Conservation (phyloP, 2,888 invertebrate genomes). For the Oeneis ivallda region DNA sequence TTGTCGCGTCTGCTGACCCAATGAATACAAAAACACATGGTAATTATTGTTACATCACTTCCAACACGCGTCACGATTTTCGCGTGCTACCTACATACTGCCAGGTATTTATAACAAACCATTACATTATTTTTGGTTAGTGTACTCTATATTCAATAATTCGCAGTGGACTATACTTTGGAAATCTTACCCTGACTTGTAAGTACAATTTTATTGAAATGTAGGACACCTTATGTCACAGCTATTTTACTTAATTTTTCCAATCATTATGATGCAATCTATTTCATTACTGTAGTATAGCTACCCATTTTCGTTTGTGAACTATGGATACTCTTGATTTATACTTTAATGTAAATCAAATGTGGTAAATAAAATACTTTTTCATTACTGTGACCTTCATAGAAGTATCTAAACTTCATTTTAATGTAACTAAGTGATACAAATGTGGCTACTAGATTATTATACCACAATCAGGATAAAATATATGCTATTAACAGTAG, state of each 20-base stretch:
- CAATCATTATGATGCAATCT: neutral
- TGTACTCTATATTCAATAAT: constrained; percentile 37
- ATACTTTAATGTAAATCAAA: neutral
- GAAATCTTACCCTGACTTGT: neutral
- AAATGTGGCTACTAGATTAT: neutral
- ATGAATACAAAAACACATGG: constrained; percentile 78
- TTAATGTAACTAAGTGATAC: neutral
- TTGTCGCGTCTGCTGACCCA: constrained; percentile 76
- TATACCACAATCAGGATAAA: neutral
- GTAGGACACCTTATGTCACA: neutral
- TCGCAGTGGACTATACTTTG: constrained; percentile 34
- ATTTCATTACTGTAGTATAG: neutral
- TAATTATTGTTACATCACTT: constrained; percentile 74
- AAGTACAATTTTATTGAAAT: neutral
- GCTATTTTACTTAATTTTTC: neutral
- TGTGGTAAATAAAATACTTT: neutral
- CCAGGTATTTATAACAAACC: constrained; percentile 46
- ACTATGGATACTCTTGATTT: neutral
- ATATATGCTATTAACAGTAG: neutral
- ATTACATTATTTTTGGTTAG: constrained; percentile 40
- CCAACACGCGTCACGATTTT: constrained; percentile 53
- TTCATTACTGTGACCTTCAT: constrained; percentile 3
- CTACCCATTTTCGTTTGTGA: neutral
- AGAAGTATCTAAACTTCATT: neutral
- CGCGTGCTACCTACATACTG: constrained; percentile 39